These are phyloP conservation scores for Galaxias olidus DNA, from an alignment of 2,797 vertebrate species.

Conservation along the genomic window DNA sequence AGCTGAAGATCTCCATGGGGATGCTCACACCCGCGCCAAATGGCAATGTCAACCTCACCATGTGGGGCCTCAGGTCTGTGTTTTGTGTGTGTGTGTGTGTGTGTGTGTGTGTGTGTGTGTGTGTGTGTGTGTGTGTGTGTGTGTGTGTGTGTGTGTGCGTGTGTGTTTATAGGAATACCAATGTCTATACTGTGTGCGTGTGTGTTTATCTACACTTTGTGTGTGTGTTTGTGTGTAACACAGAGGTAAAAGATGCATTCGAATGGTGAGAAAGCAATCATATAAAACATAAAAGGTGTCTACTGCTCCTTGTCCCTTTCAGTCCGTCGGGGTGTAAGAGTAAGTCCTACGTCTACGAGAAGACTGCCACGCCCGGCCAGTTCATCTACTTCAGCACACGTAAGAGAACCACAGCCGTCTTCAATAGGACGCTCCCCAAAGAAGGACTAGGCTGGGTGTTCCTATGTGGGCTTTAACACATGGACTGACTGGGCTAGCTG, in stretches of 20 bases:
- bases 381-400: slow-evolving; percentile 80
- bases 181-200: background rate
- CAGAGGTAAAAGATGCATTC: background rate
- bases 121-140: background rate
- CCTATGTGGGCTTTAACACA: no score
- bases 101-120: background rate
- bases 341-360: slow-evolving; percentile 70
- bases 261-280: no score
- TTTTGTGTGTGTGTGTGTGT: background rate
- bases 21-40: slow-evolving; percentile 52
- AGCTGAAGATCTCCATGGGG: slow-evolving; percentile 68
- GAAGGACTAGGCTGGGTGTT: no score
- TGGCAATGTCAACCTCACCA: slow-evolving; percentile 74
- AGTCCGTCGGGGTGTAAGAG: slow-evolving; percentile 60
- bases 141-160: background rate
- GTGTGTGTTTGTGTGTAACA: background rate
- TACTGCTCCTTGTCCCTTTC: slow-evolving; percentile 23
- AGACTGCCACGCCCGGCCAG: slow-evolving; percentile 62
- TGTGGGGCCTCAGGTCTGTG: slow-evolving; percentile 73
- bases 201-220: background rate
- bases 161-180: no score
- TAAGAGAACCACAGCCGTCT: slow-evolving; percentile 40
- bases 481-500: background rate
- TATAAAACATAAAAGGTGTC: background rate
- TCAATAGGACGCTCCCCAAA: no score